Evolutionary conservation across 2,888 invertebrate species (phyloP).

Genomic region (Polylopha cassiicola): DNA sequence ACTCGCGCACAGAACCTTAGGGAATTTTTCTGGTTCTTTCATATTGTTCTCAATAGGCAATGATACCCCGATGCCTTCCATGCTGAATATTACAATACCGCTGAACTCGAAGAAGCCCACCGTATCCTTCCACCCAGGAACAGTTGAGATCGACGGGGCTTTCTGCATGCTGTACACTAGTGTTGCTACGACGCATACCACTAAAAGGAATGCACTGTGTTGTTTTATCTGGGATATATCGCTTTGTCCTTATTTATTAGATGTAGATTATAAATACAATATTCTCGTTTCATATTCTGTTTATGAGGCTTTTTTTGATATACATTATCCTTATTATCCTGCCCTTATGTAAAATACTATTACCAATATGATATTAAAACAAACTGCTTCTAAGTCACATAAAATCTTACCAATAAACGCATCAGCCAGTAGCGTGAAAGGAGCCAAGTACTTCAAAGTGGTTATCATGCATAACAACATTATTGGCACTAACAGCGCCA

Average conservation of each 20-base stretch:
- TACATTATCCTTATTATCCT: too few relatives aligned
- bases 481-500: constrained; percentile 52
- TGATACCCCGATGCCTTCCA: constrained; percentile 72
- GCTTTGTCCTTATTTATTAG: too few relatives aligned
- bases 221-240: too few relatives aligned
- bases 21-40: constrained; percentile 56
- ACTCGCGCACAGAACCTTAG: constrained; percentile 52
- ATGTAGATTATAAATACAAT: too few relatives aligned
- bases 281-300: too few relatives aligned
- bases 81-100: constrained; percentile 78
- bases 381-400: not conserved
- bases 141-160: constrained; percentile 42
- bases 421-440: constrained; percentile 61
- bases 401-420: constrained; percentile 52
- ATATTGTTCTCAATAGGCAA: constrained; percentile 68
- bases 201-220: constrained; percentile 37
- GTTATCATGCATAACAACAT: constrained; percentile 66
- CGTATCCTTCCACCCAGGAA: constrained; percentile 54
- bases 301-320: too few relatives aligned
- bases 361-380: too few relatives aligned
- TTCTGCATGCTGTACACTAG: constrained; percentile 48
- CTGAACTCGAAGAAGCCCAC: constrained; percentile 71
- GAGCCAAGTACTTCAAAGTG: constrained; percentile 63
- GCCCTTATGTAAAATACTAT: too few relatives aligned
- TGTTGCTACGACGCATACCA: constrained; percentile 59